Base-by-base conservation (phyloP, 2,888 invertebrate species). In the Acrobasis consociella region DNA sequence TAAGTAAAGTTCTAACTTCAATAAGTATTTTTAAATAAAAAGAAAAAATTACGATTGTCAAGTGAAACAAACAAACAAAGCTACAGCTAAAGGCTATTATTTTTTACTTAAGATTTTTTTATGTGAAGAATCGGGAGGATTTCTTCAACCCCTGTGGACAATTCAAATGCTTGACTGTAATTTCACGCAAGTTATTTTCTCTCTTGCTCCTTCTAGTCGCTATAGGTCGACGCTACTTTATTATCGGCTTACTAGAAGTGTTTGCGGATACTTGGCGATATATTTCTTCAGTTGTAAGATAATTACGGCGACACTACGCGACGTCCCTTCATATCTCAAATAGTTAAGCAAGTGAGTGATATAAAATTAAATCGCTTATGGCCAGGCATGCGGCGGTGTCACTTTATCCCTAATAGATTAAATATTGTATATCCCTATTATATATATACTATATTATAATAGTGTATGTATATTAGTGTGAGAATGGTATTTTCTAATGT, bases 231-330 rank as follows among this genome's bases (percentile, higher is more conserved):
- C 53, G 63, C 16, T 63, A 67, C 72, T 76, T 77, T 72, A 82
- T 81, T 79, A 85, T 77, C 72, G 68, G 75, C 76, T 86, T 71
- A 76, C 83, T 84, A 69, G 87, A 88, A 89, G 76, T 72, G 78
- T 73, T 83, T 73, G 75, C 87, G 87, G 87, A 89, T 84, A 77
- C 77, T 77, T 69, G 80, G 82, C 72, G 80, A 80, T 83, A 81
- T 80, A 79, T 80, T 76, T 83, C 75, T 82, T 83, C 78, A 80
- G 77, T 73, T 67, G 77, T 78, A 76, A 77, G 73, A 78, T 86
- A 85, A 85, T 86, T 85, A 77, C 62, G 62, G 15, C 49, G 16
- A 49, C 55, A 62, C 46, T 49, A 31, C 58, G 42, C 51, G 52
- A 58, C 15, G 50, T 16, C 51, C 13, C 51, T 51, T 60, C 60